These are phyloP conservation scores for Neolamprologus modestus DNA, from an alignment of 2,113 vertebrate genomes.

Conservation along the genomic window DNA sequence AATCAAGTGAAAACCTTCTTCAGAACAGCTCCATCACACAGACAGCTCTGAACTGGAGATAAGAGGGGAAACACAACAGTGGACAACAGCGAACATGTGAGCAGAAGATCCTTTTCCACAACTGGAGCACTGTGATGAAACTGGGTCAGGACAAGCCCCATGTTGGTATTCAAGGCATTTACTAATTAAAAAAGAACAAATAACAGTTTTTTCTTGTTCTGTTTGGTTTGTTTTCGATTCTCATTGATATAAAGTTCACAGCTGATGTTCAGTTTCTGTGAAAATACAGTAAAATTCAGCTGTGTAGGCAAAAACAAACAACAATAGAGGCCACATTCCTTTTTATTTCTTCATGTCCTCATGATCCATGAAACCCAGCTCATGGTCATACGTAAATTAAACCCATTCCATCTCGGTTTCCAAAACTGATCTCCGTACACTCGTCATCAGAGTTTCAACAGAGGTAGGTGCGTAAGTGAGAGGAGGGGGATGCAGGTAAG, in stretches of 20 bases:
- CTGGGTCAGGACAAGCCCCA: not conserved
- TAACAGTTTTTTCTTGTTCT: not conserved
- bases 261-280: not conserved
- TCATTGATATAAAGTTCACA: not conserved
- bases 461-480: not conserved
- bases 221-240: rapidly evolving
- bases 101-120: not conserved
- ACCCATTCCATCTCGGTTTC: not conserved
- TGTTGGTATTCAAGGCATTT: not conserved
- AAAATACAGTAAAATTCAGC: not conserved
- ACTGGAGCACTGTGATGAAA: not conserved
- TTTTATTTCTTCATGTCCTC: not conserved
- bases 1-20: not conserved
- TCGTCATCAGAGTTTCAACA: conserved; percentile 39
- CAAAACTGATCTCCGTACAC: not conserved
- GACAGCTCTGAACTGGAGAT: not conserved
- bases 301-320: not conserved
- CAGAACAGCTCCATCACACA: not conserved
- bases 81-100: not conserved
- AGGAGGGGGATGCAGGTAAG: not conserved
- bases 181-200: not conserved
- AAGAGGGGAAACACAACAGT: not conserved
- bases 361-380: not conserved
- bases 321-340: not conserved
- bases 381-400: not conserved